phyloP scores from a whole-genome alignment of 1,140 invertebrate genomes.

The Gonatopus flavifemur region DNA sequence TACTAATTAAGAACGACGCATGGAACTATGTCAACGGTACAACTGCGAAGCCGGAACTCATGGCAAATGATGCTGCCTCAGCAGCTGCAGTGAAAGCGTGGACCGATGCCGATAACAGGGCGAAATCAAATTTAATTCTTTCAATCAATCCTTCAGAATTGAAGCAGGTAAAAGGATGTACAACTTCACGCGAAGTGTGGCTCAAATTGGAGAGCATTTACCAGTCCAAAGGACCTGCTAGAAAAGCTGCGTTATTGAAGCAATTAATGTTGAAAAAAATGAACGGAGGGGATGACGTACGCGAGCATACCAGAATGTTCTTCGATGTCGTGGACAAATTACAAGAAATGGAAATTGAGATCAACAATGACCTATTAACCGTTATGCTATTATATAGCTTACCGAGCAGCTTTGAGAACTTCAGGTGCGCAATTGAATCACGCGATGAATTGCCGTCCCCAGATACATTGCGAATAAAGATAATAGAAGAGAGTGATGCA shows the following conservation, averaged over 20 bases:
- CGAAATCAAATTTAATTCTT: background rate
- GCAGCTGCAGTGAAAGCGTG: background rate
- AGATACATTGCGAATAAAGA: background rate
- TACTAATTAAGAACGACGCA: too few species aligned
- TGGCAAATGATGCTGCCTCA: background rate
- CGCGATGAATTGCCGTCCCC: background rate
- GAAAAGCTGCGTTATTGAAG: background rate
- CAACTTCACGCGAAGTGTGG: background rate
- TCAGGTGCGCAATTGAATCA: background rate
- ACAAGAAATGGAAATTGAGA: background rate
- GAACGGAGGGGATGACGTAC: background rate
- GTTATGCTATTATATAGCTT: background rate
- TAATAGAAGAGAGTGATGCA: background rate
- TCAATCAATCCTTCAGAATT: background rate
- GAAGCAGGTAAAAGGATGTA: too few species aligned
- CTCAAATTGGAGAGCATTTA: background rate
- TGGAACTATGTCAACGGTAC: background rate
- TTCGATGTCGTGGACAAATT: background rate
- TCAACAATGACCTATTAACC: background rate
- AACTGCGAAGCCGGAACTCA: background rate
- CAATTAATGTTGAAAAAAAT: background rate
- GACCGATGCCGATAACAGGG: background rate
- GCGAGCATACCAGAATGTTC: background rate
- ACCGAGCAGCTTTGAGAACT: background rate
- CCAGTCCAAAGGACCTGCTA: background rate